Percentiles rank a stretch among this genome's conserved stretches.
Conservation (phyloP, 2,797 vertebrate genomes). For the Carcharodon carcharias region DNA sequence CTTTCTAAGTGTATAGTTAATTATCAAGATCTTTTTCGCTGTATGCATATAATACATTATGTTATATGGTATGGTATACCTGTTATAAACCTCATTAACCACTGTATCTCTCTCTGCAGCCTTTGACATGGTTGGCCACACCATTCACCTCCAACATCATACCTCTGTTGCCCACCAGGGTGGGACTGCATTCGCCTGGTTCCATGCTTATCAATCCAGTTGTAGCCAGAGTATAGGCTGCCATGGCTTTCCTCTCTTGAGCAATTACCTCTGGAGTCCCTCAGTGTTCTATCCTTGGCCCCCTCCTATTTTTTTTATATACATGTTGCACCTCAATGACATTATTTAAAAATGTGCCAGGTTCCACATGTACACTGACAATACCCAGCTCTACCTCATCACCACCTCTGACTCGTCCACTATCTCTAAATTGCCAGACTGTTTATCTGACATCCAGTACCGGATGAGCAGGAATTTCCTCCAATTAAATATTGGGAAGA, state of each 20-base stretch:
- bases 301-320: no score
- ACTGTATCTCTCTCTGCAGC: background rate
- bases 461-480: background rate
- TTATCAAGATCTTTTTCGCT: background rate
- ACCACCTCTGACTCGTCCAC: background rate
- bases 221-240: no score
- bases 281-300: no score
- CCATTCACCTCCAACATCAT: no score
- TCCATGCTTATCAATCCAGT: background rate
- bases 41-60: background rate
- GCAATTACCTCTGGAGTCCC: no score
- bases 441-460: background rate
- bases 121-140: no score
- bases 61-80: background rate
- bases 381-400: background rate
- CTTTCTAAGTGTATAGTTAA: background rate
- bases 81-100: background rate
- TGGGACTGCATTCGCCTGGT: no score
- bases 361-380: no score
- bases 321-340: no score
- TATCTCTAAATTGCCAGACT: background rate
- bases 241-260: no score
- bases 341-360: background rate
- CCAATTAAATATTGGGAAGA: background rate
- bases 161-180: no score